Evolutionary conservation across 2,113 vertebrate species (phyloP).

Genomic region (Uria lomvia): DNA sequence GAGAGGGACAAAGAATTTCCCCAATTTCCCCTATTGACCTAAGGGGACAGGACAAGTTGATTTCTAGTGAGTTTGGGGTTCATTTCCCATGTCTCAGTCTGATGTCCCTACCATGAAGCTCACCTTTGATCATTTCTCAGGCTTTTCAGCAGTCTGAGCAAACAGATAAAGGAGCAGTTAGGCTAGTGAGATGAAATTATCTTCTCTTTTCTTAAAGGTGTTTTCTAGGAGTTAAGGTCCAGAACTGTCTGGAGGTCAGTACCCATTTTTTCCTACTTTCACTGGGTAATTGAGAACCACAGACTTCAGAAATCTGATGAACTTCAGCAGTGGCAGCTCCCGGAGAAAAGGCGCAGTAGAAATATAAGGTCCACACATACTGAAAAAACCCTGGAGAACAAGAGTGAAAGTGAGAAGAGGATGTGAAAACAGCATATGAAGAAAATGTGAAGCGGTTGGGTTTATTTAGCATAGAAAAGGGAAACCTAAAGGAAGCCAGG

Average conservation of each 20-base stretch:
- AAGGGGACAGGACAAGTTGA: not conserved
- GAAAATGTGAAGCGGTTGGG: not conserved
- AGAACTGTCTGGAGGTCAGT: not conserved
- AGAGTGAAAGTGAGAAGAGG: constrained; percentile 18
- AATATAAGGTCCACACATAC: not conserved
- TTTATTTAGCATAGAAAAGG: constrained; percentile 10
- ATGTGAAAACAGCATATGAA: not conserved
- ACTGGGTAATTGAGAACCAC: not conserved
- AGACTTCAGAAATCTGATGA: not conserved
- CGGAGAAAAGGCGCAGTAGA: not conserved
- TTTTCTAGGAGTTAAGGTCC: not conserved
- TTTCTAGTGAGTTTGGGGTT: not conserved
- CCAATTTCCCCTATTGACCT: not conserved
- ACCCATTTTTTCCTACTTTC: not conserved
- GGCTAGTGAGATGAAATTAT: not conserved
- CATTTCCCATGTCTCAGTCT: not conserved
- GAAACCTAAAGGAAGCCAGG: not conserved
- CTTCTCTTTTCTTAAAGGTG: not conserved
- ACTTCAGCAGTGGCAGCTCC: not conserved
- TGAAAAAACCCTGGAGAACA: not conserved
- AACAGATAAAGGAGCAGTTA: not conserved
- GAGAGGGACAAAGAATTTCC: not conserved
- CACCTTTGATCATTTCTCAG: not conserved
- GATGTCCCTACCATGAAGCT: not conserved
- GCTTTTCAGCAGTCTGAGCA: not conserved